phyloP scores from a whole-genome alignment of 2,888 invertebrate species.

The Euproctis similis region DNA sequence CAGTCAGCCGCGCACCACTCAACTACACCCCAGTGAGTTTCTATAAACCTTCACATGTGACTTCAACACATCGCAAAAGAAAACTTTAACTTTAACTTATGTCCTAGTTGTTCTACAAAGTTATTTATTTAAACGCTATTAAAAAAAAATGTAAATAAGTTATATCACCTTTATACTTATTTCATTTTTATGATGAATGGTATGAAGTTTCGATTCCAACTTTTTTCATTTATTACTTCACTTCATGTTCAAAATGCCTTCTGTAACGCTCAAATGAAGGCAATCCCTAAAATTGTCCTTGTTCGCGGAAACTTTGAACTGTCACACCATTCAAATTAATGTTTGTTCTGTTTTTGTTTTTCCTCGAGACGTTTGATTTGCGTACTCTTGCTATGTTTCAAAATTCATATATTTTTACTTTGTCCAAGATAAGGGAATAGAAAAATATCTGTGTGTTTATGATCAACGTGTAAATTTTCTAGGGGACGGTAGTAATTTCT shows the following conservation, averaged over 20 bases:
- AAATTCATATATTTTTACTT: conserved; percentile 43
- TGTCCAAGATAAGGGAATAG: conserved; percentile 27
- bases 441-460: conserved; percentile 27
- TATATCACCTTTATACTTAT: conserved; percentile 29
- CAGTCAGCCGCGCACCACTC: conserved; percentile 93
- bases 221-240: conserved; percentile 74
- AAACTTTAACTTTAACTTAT: too few species aligned
- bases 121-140: too few species aligned
- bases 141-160: conserved; percentile 42
- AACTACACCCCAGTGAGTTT: conserved; percentile 95
- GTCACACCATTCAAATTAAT: conserved; percentile 71
- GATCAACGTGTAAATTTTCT: conserved; percentile 22
- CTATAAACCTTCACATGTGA: too few species aligned
- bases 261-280: conserved; percentile 63
- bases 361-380: conserved; percentile 57
- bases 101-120: too few species aligned
- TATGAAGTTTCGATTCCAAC: conserved; percentile 72
- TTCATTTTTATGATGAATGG: conserved; percentile 68
- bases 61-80: too few species aligned
- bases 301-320: conserved; percentile 61
- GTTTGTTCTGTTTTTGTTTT: conserved; percentile 71
- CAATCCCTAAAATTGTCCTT: conserved; percentile 69
- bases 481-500: conserved; percentile 26
- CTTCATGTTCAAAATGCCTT: conserved; percentile 67
- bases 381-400: conserved; percentile 37